Conservation (phyloP, 37 sponge, comb jelly and placozoan genomes). For the Cladorhizidae sp. region DNA sequence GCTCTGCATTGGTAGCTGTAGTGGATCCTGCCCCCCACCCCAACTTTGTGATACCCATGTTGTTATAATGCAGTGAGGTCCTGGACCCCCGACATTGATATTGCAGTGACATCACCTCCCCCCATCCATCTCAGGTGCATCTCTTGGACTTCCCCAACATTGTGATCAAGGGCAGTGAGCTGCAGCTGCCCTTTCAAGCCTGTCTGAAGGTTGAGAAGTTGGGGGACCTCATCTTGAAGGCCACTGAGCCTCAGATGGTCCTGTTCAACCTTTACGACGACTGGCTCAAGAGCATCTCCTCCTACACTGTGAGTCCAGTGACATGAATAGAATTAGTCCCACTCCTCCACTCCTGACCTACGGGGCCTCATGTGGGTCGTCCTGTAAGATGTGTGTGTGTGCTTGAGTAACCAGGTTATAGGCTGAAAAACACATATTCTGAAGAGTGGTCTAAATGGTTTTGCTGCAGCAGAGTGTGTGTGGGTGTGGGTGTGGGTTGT, state of each 20-base stretch:
- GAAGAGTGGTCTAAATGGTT: no score
- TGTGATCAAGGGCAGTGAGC: constrained; percentile 98
- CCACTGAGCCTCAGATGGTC: constrained; percentile 99
- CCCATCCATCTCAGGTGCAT: constrained; percentile 69
- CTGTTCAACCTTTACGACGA: constrained; percentile 99
- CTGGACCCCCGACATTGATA: no score
- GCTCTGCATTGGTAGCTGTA: no score
- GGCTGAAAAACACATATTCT: no score
- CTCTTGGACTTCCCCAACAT: constrained; percentile 99
- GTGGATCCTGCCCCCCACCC: no score
- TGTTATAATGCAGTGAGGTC: no score
- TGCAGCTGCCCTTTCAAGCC: constrained; percentile 99
- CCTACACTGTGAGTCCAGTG: constrained; percentile 86
- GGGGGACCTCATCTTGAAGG: constrained; percentile 97
- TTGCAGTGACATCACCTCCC: no score
- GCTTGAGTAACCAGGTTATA: neutral
- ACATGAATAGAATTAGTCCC: neutral
- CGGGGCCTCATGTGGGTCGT: neutral
- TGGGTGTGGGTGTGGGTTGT: no score
- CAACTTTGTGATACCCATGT: no score
- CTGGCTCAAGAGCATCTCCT: constrained; percentile 99
- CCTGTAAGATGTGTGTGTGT: neutral
- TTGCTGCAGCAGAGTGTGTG: no score
- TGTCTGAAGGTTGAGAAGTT: constrained; percentile 99
- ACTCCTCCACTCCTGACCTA: neutral